Evolutionary conservation across 1,140 invertebrate species (phyloP).

Genomic region (Lucilia cuprina): DNA sequence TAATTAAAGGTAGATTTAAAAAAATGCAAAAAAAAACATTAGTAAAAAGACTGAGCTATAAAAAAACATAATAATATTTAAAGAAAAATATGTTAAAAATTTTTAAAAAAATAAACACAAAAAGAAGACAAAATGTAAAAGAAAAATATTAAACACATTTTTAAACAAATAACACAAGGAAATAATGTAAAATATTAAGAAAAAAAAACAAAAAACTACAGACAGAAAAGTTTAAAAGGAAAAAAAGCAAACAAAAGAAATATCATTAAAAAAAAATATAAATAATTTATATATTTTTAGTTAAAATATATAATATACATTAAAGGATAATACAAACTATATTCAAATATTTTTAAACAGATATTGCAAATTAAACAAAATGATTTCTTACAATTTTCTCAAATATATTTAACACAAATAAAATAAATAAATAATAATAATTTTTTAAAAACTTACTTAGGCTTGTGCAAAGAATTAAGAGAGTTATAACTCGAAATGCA

Average conservation of each 20-base stretch:
- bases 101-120: background rate
- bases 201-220: background rate
- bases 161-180: background rate
- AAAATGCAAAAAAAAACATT: slow-evolving; percentile 49
- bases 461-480: background rate
- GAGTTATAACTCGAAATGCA: too few species aligned
- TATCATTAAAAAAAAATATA: background rate
- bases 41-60: slow-evolving; percentile 61
- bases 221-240: background rate
- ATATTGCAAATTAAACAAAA: too few species aligned
- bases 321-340: background rate
- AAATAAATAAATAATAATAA: background rate
- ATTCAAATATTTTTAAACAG: background rate
- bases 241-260: background rate
- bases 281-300: background rate
- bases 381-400: background rate
- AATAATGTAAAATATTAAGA: background rate
- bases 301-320: background rate
- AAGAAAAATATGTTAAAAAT: slow-evolving; percentile 17
- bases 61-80: slow-evolving; percentile 44
- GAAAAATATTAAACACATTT: background rate
- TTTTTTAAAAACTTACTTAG: background rate
- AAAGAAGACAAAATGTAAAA: slow-evolving; percentile 16
- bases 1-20: slow-evolving; percentile 38
- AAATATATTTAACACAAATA: background rate